phyloP scores from a whole-genome alignment of 2,113 vertebrate genomes.

The human (Homo sapiens) region DNA sequence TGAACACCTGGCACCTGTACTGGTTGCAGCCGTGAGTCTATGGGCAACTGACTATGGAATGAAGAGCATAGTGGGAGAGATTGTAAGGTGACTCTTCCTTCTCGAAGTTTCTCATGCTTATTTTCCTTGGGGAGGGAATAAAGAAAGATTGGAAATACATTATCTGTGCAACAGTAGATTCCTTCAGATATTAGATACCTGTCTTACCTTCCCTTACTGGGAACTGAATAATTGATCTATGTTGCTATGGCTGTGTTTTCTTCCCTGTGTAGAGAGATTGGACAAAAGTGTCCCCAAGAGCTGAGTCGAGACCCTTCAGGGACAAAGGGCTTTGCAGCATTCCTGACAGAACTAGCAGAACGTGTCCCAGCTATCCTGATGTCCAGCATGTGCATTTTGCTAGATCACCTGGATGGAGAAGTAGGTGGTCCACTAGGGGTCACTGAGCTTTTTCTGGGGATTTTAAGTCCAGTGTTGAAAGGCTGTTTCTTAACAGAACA shows the following conservation, averaged over 20 bases:
- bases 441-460: neutral
- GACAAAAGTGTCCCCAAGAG: constrained; percentile 93
- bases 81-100: constrained; percentile 88
- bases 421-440: constrained; percentile 77
- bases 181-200: neutral
- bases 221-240: neutral
- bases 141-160: neutral
- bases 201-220: neutral
- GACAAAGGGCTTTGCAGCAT: constrained; percentile 89
- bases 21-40: constrained; percentile 90
- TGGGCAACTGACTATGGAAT: constrained; percentile 94
- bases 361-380: constrained; percentile 89
- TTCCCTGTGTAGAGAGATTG: constrained; percentile 90
- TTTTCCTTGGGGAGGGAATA: neutral
- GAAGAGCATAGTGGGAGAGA: constrained; percentile 93
- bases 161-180: neutral
- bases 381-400: constrained; percentile 92
- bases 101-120: neutral
- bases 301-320: constrained; percentile 89
- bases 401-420: constrained; percentile 94
- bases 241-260: constrained; percentile 25
- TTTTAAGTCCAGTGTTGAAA: neutral
- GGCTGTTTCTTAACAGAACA: neutral
- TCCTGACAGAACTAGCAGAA: constrained; percentile 91
- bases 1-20: constrained; percentile 92